These are phyloP conservation scores for Ptychochromis oligacanthus DNA, from an alignment of 2,113 vertebrate species.

Conservation along the genomic window DNA sequence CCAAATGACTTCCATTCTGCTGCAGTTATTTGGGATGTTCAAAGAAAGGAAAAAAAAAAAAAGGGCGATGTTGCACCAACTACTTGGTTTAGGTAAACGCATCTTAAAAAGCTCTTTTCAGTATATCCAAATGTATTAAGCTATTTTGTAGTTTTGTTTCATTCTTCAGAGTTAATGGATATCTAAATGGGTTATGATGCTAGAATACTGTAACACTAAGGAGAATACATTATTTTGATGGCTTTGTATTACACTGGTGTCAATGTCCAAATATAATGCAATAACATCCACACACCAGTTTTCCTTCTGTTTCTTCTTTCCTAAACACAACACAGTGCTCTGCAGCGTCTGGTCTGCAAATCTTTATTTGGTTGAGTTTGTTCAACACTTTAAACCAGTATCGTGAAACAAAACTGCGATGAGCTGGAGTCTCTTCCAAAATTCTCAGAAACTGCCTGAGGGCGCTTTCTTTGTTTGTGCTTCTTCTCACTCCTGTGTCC, in stretches of 20 bases:
- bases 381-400: neutral
- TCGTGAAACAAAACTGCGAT: neutral
- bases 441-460: neutral
- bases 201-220: constrained; percentile 72
- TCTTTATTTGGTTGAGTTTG: neutral
- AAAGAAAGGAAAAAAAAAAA: constrained; percentile 1
- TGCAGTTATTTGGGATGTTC: constrained; percentile 11
- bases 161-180: constrained; percentile 48
- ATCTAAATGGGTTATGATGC: constrained; percentile 61
- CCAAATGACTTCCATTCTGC: constrained; percentile 44
- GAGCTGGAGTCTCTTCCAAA: neutral
- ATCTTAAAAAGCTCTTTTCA: constrained; percentile 40
- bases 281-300: constrained; percentile 46
- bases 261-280: constrained; percentile 71
- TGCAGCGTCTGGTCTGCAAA: neutral
- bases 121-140: constrained; percentile 54
- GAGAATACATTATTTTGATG: constrained; percentile 61
- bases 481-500: constrained; percentile 24
- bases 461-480: constrained; percentile 10
- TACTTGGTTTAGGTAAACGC: constrained; percentile 14
- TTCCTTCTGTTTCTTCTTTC: constrained; percentile 19
- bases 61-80: constrained; percentile 11
- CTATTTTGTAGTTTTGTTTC: constrained; percentile 66
- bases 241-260: constrained; percentile 77
- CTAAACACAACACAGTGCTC: neutral